These are phyloP conservation scores for Drosophila silvestris DNA, from an alignment of 2,888 invertebrate species.

Conservation along the genomic window DNA sequence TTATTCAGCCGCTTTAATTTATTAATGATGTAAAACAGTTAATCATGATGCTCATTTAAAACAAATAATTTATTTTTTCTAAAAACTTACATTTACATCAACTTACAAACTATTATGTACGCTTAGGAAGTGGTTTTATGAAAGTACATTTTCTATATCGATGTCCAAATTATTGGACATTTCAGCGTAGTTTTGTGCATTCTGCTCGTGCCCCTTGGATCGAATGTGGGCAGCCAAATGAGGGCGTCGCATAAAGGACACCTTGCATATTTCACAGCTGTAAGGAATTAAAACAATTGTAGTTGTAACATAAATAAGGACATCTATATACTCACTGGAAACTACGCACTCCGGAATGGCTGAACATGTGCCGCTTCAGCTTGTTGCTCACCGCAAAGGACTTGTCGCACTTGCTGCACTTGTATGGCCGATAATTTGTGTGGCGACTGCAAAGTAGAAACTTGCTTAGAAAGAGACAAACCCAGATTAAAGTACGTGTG, in stretches of 20 bases:
- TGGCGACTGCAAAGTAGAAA: constrained; percentile 50
- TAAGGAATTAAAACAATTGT: neutral
- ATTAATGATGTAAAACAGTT: neutral
- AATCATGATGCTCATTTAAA: neutral
- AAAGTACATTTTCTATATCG: constrained; percentile 31
- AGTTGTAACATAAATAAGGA: neutral
- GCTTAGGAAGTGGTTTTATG: neutral
- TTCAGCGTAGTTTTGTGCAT: constrained; percentile 21
- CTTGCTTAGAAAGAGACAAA: neutral
- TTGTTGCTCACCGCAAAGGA: constrained; percentile 69
- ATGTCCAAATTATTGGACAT: constrained; percentile 23
- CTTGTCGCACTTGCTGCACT: constrained; percentile 69
- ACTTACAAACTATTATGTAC: neutral
- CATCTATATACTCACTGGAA: constrained; percentile 58
- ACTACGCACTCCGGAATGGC: constrained; percentile 65
- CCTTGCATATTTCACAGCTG: constrained; percentile 67
- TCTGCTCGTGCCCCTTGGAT: constrained; percentile 65
- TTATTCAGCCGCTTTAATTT: neutral
- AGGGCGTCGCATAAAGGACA: constrained; percentile 64
- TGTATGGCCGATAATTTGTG: constrained; percentile 64
- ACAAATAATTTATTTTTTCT: neutral
- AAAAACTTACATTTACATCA: neutral
- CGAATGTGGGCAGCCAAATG: constrained; percentile 63
- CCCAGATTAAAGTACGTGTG: neutral
- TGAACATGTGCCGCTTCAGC: constrained; percentile 63